Conservation (phyloP, 2,113 vertebrate species). For the Callospermophilus lateralis region DNA sequence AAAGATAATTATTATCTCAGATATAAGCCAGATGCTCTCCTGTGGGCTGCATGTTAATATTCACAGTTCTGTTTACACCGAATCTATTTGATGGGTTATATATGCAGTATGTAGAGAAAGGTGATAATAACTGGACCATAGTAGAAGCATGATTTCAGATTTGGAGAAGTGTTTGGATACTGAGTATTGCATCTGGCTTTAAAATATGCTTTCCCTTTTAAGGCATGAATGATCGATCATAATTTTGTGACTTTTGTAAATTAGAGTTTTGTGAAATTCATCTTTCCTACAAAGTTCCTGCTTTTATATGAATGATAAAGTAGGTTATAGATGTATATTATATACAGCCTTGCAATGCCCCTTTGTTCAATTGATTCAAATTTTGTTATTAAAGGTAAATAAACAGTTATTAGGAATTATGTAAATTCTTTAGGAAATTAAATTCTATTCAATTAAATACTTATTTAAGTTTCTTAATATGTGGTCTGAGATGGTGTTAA, state of each 20-base stretch:
- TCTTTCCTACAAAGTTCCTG: neutral
- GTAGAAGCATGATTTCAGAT: neutral
- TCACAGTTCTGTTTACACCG: constrained; percentile 68
- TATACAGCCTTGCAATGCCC: neutral
- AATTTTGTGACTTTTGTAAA: neutral
- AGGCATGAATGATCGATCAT: neutral
- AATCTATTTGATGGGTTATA: constrained; percentile 27
- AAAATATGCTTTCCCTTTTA: neutral
- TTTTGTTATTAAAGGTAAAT: neutral
- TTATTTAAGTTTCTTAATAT: neutral
- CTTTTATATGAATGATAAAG: neutral
- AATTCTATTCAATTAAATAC: constrained; percentile 1
- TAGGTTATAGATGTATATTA: neutral
- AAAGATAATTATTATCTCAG: constrained; percentile 86
- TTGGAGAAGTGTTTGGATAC: neutral
- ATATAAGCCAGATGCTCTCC: constrained; percentile 83
- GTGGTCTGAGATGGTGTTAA: neutral
- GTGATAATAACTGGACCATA: neutral
- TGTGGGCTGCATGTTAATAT: constrained; percentile 78
- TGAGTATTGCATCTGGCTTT: neutral
- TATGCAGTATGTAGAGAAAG: neutral
- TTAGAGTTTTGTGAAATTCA: neutral
- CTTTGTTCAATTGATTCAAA: neutral
- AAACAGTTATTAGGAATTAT: constrained; percentile 3
- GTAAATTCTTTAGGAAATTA: neutral